Evolutionary conservation across 2,113 vertebrate species (phyloP), one percentile per base, ranked within the genome.

Genomic region (Stomatorhinus ivindoensis): DNA sequence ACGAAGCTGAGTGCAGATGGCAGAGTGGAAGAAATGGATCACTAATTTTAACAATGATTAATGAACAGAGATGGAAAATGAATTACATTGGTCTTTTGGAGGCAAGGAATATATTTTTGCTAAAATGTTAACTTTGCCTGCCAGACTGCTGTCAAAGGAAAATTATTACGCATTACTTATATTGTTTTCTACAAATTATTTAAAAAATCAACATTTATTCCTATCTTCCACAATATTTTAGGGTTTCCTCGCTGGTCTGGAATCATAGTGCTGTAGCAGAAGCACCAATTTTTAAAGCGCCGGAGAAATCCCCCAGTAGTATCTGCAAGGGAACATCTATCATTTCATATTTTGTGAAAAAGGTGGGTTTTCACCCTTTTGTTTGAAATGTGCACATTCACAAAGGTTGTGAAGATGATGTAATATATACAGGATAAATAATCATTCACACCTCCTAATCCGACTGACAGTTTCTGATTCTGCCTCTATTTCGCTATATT

Each of bases 31-130:
- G 98, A 97, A 99, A 99, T 99, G 98, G 98, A 99, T 99, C 98
- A 99, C 98, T 99, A 99, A 99, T 99, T 99, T 99, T 99, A 99
- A 99, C 98, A 99, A 99, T 99, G 98, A 99, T 99, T 99, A 99
- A 99, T 99, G 98, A 99, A 99, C 98, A 99, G 98, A 99, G 98
- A 99, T 99, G 98, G 98, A 99, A 99, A 99, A 99, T 98, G 98
- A 99, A 99, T 99, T 99, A 98, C 97, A 97, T 97, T 97, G 98
- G 98, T 98, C 97, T 97, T 97, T 99, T 95, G 96, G 97, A 98
- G 97, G 97, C 97, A 97, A 97, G 96, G 97, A 98, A 98, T 98
- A 97, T 98, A 99, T 98, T 87, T 95, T 97, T 97, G 97, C 97
- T 97, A 98, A 97, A 98, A 98, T 98, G 98, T 98, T 98, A 95